Evolutionary conservation across 1,140 invertebrate species (phyloP).

Genomic region (Ostrea edulis): DNA sequence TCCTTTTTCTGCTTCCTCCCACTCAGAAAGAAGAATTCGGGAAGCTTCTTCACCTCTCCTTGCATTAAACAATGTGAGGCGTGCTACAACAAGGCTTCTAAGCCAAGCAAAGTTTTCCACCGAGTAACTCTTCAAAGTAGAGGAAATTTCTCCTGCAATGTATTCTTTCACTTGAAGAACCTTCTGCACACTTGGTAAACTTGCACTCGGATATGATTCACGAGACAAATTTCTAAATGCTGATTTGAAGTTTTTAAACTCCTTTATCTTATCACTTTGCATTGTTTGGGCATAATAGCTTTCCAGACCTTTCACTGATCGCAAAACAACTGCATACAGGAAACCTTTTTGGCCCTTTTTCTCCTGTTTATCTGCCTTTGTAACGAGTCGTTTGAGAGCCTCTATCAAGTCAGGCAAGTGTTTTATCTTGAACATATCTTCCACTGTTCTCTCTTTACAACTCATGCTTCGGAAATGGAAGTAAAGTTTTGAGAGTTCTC

Average conservation of each 20-base stretch:
- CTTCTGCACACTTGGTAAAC: not conserved
- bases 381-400: not conserved
- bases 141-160: conserved; percentile 25
- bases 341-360: not conserved
- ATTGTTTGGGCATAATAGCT: conserved; percentile 32
- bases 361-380: not conserved
- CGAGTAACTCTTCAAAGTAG: conserved; percentile 3
- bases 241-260: conserved; percentile 28
- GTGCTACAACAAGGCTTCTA: conserved; percentile 49
- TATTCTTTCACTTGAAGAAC: conserved; percentile 8
- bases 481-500: conserved; percentile 43
- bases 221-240: not conserved
- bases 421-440: not conserved
- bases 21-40: conserved; percentile 37
- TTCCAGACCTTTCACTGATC: conserved; percentile 15
- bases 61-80: conserved; percentile 59
- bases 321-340: not conserved
- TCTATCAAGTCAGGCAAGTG: not conserved
- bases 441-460: not conserved
- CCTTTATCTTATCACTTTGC: conserved; percentile 29
- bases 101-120: conserved; percentile 28
- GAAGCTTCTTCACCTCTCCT: conserved; percentile 53
- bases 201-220: conserved; percentile 41
- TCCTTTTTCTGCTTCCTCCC: conserved; percentile 50
- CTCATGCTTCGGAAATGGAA: conserved; percentile 4